Conservation (phyloP, 2,797 vertebrate genomes). For the Lepidocolaptes lacrymiger region DNA sequence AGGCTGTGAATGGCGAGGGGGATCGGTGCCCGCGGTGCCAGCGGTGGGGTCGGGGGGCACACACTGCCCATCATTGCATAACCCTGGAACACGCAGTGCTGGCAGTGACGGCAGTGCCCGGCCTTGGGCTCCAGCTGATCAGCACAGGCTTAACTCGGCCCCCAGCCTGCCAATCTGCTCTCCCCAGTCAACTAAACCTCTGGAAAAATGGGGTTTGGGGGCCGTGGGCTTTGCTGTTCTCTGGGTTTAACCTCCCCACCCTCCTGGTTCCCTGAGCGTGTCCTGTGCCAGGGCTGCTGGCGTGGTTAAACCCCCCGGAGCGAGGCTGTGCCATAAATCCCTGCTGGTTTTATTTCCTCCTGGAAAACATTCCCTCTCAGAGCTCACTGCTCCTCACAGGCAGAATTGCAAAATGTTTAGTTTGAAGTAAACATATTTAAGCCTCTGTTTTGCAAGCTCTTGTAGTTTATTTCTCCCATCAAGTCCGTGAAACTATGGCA, state of each 20-base stretch:
- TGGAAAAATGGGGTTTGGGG: background rate
- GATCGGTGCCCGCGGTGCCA: background rate
- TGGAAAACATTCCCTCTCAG: rapidly evolving
- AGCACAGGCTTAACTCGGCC: background rate
- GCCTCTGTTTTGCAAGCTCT: background rate
- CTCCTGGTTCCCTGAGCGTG: background rate
- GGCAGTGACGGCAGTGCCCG: background rate
- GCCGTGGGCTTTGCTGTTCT: background rate
- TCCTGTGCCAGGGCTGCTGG: background rate
- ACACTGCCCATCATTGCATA: rapidly evolving
- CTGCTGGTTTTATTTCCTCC: background rate
- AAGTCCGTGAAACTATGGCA: background rate
- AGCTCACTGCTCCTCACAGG: rapidly evolving
- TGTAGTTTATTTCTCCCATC: background rate
- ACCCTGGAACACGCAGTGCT: background rate
- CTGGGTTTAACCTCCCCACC: background rate
- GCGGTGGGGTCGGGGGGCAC: background rate
- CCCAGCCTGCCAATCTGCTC: background rate
- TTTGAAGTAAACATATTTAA: background rate
- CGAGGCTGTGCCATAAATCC: background rate
- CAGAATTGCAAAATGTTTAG: background rate
- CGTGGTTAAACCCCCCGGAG: background rate
- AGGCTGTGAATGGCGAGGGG: background rate
- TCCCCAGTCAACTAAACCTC: background rate
- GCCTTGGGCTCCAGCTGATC: background rate